These are phyloP conservation scores for Rhyacophila evoluta DNA, from an alignment of 2,888 invertebrate genomes.

Conservation along the genomic window DNA sequence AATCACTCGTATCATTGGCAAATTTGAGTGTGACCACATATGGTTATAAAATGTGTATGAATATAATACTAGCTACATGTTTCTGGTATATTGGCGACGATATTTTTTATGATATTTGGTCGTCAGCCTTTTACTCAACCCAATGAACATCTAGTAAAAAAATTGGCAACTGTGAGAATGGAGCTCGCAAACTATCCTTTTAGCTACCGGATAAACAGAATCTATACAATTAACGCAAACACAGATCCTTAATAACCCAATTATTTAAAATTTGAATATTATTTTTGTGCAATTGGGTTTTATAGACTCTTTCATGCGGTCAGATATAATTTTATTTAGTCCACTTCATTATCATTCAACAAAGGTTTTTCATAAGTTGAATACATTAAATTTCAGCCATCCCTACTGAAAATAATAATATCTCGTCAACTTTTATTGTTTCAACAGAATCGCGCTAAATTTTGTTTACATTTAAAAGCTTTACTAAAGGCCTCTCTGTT, in stretches of 20 bases:
- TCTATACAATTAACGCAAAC: background rate
- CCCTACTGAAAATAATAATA: conserved; percentile 20
- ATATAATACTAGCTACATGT: too few species aligned
- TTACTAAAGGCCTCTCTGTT: background rate
- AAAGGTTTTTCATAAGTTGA: background rate
- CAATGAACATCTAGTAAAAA: too few species aligned
- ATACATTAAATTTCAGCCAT: background rate
- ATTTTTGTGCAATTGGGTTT: background rate
- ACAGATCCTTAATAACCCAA: background rate
- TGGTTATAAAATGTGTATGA: too few species aligned
- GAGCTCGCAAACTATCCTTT: too few species aligned
- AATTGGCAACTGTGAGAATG: too few species aligned
- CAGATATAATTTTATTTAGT: background rate
- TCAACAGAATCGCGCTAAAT: background rate
- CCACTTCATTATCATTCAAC: conserved; percentile 25
- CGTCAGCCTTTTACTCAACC: too few species aligned
- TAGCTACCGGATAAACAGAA: background rate
- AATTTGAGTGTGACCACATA: too few species aligned
- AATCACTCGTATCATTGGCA: too few species aligned
- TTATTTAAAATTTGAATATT: background rate
- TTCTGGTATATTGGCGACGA: too few species aligned
- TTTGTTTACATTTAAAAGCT: conserved; percentile 15
- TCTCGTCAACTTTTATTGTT: conserved; percentile 27
- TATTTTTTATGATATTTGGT: too few species aligned
- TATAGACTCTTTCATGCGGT: background rate